Evolutionary conservation across 2,113 vertebrate genomes (phyloP).

Genomic region (Pseudorectes ferrugineus): DNA sequence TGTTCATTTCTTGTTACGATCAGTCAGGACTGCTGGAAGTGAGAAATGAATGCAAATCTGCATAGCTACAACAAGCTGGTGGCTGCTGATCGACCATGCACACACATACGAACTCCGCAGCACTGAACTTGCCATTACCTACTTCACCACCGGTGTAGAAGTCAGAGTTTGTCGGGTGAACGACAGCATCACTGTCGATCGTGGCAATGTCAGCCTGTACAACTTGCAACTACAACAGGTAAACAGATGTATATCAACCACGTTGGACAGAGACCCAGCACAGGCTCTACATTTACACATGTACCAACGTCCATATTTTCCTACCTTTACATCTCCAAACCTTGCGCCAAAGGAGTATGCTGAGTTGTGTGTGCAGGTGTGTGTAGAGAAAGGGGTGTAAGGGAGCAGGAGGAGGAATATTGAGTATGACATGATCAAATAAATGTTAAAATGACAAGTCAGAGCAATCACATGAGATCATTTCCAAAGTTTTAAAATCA

Average conservation of each 20-base stretch:
- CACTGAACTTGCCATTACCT: conserved; percentile 93
- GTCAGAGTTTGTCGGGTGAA: conserved; percentile 99
- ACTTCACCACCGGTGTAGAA: conserved; percentile 99
- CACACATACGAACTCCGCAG: conserved; percentile 79
- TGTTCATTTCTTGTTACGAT: background rate
- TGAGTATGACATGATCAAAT: conserved; percentile 76
- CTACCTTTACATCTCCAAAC: conserved; percentile 76
- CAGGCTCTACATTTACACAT: conserved; percentile 79
- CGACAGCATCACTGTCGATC: conserved; percentile 97
- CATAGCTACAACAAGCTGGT: conserved; percentile 78
- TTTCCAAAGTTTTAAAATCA: conserved; percentile 71
- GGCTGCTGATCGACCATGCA: conserved; percentile 79
- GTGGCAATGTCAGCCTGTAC: conserved; percentile 99
- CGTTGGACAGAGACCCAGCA: conserved; percentile 79
- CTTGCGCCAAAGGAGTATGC: conserved; percentile 70
- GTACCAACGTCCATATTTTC: conserved; percentile 76
- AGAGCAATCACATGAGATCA: conserved; percentile 73
- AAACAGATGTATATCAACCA: conserved; percentile 92
- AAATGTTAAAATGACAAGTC: conserved; percentile 74
- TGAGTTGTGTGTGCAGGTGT: conserved; percentile 73
- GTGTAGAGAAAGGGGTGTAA: conserved; percentile 66
- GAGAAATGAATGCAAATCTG: conserved; percentile 78
- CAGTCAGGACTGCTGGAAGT: conserved; percentile 77
- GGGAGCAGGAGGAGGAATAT: conserved; percentile 70
- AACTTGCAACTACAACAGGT: conserved; percentile 99